These are phyloP conservation scores for Cebidichthys violaceus DNA, from an alignment of 2,113 vertebrate species.

Conservation along the genomic window DNA sequence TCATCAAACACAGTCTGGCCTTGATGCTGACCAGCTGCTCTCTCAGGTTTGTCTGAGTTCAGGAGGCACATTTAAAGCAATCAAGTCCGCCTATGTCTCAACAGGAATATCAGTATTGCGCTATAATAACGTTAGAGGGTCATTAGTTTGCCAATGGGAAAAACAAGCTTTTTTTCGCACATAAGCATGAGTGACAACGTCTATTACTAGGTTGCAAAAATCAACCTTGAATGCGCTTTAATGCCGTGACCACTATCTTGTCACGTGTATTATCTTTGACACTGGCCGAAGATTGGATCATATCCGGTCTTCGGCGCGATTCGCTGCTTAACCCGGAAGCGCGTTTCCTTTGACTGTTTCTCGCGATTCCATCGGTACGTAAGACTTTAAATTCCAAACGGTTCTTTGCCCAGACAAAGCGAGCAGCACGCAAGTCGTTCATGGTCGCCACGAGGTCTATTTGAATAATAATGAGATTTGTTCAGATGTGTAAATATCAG, in stretches of 20 bases:
- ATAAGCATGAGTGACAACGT: neutral
- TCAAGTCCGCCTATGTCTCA: neutral
- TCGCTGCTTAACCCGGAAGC: conserved; percentile 63
- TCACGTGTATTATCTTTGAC: neutral
- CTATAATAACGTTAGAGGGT: neutral
- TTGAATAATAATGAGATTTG: too few species aligned
- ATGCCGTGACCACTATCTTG: too few species aligned
- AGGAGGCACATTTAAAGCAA: neutral
- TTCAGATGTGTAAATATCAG: too few species aligned
- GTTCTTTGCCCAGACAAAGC: neutral
- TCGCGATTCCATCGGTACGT: conserved; percentile 71
- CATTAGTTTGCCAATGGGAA: neutral
- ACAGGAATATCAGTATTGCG: neutral
- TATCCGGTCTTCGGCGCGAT: conserved; percentile 45
- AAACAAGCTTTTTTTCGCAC: neutral
- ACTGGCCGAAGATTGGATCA: neutral
- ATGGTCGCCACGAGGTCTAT: conserved; percentile 41
- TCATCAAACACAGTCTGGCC: too few species aligned
- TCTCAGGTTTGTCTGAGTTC: too few species aligned
- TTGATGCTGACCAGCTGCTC: too few species aligned
- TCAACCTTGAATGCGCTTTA: too few species aligned
- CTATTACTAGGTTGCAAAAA: too few species aligned
- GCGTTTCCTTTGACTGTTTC: conserved; percentile 36
- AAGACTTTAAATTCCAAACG: conserved; percentile 80
- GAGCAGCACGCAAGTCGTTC: neutral